Base-by-base conservation (phyloP, 2,888 invertebrate species). In the Masnerella sp. region DNA sequence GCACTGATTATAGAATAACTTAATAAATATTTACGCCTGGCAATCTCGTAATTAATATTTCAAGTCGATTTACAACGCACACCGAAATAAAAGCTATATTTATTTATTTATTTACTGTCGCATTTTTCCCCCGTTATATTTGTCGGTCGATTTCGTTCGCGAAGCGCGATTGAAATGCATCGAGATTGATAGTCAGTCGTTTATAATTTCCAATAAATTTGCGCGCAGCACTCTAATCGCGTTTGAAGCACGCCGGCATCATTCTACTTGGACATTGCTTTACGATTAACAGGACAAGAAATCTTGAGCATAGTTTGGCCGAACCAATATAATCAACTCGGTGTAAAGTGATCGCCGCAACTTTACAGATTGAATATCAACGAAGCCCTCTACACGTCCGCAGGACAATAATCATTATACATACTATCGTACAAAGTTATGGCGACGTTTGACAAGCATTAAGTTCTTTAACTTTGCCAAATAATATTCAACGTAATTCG, bases 361-460 rank as follows among this genome's bases (percentile, higher is more conserved):
- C 71, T 65, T 59, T 72, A 72, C 40, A 58, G 71, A 72, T 72
- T 72, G 65, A 72, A 65, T 72, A 72, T 65, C 65, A 59, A 65
- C 52, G 52, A 65, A 65, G 47, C 18, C 52, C 43, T 54, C 59
- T 51, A 36, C 4, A 14, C 14, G 3, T 4, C 22, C 20, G 20
- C 54, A 51, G 72, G 61, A 67, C 72, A 72, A 65, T 65, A 52
- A 72, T 72, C 67, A 54, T 67, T 61, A 42, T 49, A 61, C 65
- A 54, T 67, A 54, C 34, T 65, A 34, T 54, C 11, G 25, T 42
- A 1, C 17, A 4, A 67, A 67, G 65, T 72, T 72, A 47, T 52
- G 58, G 65, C 40, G 59, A 59, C 51, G 20, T 71, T 59, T 71
- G 58, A 64, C 71, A 38, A 14, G 7, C 38, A 62, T 62, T 70